phyloP scores from a whole-genome alignment of 2,113 vertebrate genomes.

The Calidris pugnax region DNA sequence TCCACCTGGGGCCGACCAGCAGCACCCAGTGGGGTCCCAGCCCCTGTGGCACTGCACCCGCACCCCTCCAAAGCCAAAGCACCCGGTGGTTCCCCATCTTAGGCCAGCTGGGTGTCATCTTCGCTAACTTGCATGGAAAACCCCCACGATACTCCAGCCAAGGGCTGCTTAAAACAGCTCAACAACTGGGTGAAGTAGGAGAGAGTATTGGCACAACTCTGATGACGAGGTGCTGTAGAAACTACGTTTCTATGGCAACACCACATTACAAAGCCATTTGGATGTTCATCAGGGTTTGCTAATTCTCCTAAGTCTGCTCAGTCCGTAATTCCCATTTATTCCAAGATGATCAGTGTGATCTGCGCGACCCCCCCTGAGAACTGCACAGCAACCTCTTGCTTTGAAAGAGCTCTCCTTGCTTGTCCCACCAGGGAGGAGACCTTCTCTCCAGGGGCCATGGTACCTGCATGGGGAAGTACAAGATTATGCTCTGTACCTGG shows the following conservation, averaged over 20 bases:
- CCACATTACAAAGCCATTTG: neutral
- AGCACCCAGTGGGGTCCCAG: neutral
- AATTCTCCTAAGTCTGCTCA: neutral
- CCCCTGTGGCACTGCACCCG: accelerated
- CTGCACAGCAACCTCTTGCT: accelerated
- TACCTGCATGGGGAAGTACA: neutral
- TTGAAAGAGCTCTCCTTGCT: neutral
- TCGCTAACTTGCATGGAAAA: neutral
- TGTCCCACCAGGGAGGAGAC: neutral
- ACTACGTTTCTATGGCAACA: conserved; percentile 34
- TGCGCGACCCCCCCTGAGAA: neutral
- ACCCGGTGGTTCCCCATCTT: neutral
- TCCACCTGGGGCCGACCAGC: neutral
- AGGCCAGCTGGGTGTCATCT: neutral
- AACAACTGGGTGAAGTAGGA: conserved; percentile 1
- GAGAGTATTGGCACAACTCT: neutral
- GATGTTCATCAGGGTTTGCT: neutral
- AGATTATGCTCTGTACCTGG: neutral
- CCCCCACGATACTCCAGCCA: neutral
- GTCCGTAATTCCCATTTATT: neutral
- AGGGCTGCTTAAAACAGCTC: conserved; percentile 14
- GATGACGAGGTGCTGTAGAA: neutral
- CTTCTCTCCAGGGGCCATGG: neutral
- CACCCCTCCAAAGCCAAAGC: accelerated
- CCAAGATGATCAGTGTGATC: neutral